Evolutionary conservation across 92 coral and sea anemone species (phyloP).

Genomic region (Nematostella vectensis): DNA sequence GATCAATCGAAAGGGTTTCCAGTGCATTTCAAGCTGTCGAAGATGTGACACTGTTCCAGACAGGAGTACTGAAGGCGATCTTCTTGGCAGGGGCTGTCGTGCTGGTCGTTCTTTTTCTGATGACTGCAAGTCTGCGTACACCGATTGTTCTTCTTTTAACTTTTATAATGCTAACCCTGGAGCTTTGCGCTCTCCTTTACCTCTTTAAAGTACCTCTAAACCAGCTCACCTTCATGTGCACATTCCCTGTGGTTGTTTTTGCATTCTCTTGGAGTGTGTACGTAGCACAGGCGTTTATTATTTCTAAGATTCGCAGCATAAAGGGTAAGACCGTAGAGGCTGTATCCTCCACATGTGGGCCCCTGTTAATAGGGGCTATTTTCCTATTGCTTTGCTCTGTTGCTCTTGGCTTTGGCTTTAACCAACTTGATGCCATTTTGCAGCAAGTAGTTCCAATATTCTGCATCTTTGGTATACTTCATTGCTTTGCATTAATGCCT

Average conservation of each 20-base stretch:
- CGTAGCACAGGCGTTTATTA: slow-evolving; percentile 27
- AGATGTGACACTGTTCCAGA: slow-evolving; percentile 10
- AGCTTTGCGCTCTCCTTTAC: slow-evolving; percentile 5
- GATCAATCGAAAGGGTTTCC: slow-evolving; percentile 7
- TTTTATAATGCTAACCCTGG: slow-evolving; percentile 23
- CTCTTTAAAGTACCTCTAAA: slow-evolving; percentile 31
- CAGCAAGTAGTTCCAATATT: slow-evolving; percentile 33
- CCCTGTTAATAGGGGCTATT: slow-evolving; percentile 18
- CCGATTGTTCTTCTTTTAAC: slow-evolving; percentile 26
- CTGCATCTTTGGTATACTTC: slow-evolving; percentile 35
- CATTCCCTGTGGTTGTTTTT: slow-evolving; percentile 26
- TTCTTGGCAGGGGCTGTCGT: slow-evolving; percentile 16
- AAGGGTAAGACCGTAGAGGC: slow-evolving; percentile 17
- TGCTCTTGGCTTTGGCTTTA: slow-evolving; percentile 51
- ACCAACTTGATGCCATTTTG: slow-evolving; percentile 28
- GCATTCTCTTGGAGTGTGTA: slow-evolving; percentile 16
- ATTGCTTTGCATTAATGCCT: slow-evolving; percentile 35
- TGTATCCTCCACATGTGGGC: slow-evolving; percentile 16
- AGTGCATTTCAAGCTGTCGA: slow-evolving; percentile 15
- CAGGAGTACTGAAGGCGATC: slow-evolving; percentile 7
- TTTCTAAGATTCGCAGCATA: slow-evolving; percentile 13
- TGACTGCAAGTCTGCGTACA: slow-evolving; percentile 28
- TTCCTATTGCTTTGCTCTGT: slow-evolving; percentile 34
- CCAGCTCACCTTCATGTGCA: slow-evolving; percentile 23
- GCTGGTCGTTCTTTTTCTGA: neutral